Conservation (phyloP, 2,113 vertebrate genomes). For the Eublepharis macularius region DNA sequence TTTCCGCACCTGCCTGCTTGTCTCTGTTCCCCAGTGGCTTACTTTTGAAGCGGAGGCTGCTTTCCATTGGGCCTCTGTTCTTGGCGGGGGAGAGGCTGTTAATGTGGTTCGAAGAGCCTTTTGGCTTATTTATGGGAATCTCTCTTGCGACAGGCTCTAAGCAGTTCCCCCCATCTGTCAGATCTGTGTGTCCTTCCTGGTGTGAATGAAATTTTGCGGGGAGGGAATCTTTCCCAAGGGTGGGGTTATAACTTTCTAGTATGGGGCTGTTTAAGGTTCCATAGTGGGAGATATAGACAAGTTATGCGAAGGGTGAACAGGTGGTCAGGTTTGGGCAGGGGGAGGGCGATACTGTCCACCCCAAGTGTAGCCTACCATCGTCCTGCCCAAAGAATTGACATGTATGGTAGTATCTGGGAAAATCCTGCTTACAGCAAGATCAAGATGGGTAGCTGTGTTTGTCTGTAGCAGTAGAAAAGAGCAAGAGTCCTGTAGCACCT, state of each 20-base stretch:
- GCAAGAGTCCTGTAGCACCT: no score
- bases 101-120: neutral
- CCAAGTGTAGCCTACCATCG: neutral
- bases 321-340: no score
- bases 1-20: neutral
- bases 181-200: neutral
- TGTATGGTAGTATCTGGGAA: no score
- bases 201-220: no score
- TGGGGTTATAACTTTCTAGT: neutral
- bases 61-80: neutral
- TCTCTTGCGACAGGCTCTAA: neutral
- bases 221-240: neutral
- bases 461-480: no score
- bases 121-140: neutral
- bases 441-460: no score
- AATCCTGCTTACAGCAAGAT: no score
- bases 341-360: no score
- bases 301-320: neutral
- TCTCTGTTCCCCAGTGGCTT: neutral
- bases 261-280: neutral
- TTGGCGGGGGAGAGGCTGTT: neutral
- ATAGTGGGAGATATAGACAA: neutral
- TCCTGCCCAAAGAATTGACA: neutral
- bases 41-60: neutral
- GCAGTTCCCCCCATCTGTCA: neutral